Percentiles rank a stretch among this genome's conserved stretches.
Evolutionary conservation across 2,888 invertebrate species (phyloP).

Genomic region (Pheosia gnoma): DNA sequence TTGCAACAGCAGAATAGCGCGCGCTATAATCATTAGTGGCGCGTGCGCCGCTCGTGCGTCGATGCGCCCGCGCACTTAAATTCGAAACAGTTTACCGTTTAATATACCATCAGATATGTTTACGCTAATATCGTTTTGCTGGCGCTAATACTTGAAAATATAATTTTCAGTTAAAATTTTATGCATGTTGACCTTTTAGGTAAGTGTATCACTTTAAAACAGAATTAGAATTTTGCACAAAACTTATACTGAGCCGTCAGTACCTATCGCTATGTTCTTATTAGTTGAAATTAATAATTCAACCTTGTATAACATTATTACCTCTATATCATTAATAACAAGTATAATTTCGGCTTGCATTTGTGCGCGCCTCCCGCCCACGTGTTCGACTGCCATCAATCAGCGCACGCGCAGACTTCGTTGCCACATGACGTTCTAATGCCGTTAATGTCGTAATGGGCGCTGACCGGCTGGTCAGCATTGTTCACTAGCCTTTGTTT

Average conservation of each 20-base stretch:
- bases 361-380: slow-evolving; percentile 66
- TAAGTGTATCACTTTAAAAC: too few relatives aligned
- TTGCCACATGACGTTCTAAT: slow-evolving; percentile 77
- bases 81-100: slow-evolving; percentile 64
- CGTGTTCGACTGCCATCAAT: slow-evolving; percentile 68
- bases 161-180: too few relatives aligned
- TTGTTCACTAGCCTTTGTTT: slow-evolving; percentile 47
- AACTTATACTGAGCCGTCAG: too few relatives aligned
- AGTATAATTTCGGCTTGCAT: slow-evolving; percentile 62
- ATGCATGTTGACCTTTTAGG: too few relatives aligned
- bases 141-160: slow-evolving; percentile 9
- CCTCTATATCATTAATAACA: background rate
- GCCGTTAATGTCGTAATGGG: slow-evolving; percentile 64
- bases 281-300: background rate
- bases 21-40: slow-evolving; percentile 67
- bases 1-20: slow-evolving; percentile 49
- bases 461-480: slow-evolving; percentile 56
- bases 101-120: slow-evolving; percentile 48
- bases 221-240: too few relatives aligned
- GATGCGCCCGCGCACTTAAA: slow-evolving; percentile 63
- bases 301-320: background rate
- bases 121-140: slow-evolving; percentile 29
- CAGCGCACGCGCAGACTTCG: slow-evolving; percentile 60
- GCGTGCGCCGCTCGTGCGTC: slow-evolving; percentile 73
- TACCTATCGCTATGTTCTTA: background rate